Conservation (phyloP, 2,888 invertebrate species). For the Hirtodrosophila duncani region DNA sequence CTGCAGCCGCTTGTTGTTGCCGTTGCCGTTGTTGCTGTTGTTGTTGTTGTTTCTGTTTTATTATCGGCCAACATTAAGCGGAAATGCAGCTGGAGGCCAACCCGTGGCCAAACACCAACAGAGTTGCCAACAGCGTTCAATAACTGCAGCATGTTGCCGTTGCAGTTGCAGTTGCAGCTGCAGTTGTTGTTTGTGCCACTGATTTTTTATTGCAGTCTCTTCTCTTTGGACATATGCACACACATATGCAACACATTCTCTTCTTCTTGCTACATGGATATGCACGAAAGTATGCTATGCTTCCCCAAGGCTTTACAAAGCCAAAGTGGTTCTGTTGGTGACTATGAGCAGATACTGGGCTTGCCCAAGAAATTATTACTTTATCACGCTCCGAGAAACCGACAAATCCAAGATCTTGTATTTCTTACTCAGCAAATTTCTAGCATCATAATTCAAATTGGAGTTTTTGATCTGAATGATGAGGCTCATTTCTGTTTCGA, state of each 20-base stretch:
- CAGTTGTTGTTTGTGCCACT: too few relatives aligned
- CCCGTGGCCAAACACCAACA: neutral
- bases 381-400: too few relatives aligned
- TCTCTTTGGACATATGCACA: conserved; percentile 42
- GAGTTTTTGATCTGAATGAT: too few relatives aligned
- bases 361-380: too few relatives aligned
- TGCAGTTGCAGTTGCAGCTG: conserved; percentile 18
- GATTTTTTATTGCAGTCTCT: conserved; percentile 24
- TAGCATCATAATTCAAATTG: too few relatives aligned
- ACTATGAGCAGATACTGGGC: too few relatives aligned
- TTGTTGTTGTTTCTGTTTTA: conserved; percentile 60
- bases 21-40: conserved; percentile 29
- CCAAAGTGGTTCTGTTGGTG: too few relatives aligned
- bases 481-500: too few relatives aligned
- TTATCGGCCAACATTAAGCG: conserved; percentile 76
- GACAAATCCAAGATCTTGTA: too few relatives aligned
- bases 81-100: conserved; percentile 71
- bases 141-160: conserved; percentile 32
- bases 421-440: too few relatives aligned
- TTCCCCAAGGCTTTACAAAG: too few relatives aligned
- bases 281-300: too few relatives aligned
- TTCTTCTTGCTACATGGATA: neutral
- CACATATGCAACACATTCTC: conserved; percentile 57
- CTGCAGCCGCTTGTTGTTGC: conserved; percentile 23
- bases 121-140: conserved; percentile 54